Evolutionary conservation across 2,113 vertebrate genomes (phyloP).

Genomic region (Hemichromis elongatus): DNA sequence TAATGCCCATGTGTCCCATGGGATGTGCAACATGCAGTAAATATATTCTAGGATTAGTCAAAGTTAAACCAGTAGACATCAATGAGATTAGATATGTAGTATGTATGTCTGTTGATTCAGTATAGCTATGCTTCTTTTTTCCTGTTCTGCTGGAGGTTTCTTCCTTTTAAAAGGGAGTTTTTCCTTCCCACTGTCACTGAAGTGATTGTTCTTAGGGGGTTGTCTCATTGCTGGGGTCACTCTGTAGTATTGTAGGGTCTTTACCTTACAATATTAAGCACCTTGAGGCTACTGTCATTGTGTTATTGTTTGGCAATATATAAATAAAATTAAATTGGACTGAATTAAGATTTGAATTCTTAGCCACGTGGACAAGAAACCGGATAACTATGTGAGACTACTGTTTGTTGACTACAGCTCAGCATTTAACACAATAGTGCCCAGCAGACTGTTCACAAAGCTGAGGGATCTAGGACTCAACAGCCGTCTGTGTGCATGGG

Average conservation of each 20-base stretch:
- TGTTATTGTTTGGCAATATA: background rate
- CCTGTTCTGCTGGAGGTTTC: background rate
- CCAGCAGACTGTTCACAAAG: too few species aligned
- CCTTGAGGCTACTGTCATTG: background rate
- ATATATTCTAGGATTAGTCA: background rate
- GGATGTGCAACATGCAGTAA: background rate
- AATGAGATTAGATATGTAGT: background rate
- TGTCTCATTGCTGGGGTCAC: background rate
- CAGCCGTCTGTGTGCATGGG: too few species aligned
- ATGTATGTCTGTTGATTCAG: background rate
- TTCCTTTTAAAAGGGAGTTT: background rate
- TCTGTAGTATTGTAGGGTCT: background rate
- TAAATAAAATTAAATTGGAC: background rate
- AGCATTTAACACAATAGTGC: too few species aligned
- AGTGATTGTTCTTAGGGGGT: background rate
- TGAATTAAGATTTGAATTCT: too few species aligned
- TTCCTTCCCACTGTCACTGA: background rate
- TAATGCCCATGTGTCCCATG: background rate
- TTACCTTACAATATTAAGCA: background rate
- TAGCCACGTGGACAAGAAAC: too few species aligned
- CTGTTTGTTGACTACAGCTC: too few species aligned
- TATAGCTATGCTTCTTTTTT: background rate
- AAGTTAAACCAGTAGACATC: background rate
- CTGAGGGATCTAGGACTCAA: too few species aligned
- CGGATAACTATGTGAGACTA: too few species aligned